Base-by-base conservation (phyloP, 2,888 invertebrate genomes). In the Protophormia terraenovae region DNA sequence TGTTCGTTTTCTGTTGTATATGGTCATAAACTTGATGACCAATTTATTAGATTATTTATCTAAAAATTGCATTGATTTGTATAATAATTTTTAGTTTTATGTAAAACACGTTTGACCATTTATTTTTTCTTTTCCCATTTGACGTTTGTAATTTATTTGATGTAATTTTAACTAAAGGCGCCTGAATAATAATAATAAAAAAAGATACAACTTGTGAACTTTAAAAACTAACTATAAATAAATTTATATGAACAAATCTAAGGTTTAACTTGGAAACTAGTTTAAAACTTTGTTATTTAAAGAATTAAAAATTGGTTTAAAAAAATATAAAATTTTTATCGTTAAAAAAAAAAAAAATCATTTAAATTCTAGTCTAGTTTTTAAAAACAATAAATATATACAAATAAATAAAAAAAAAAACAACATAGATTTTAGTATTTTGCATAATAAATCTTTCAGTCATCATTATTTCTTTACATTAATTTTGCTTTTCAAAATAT, bases 11-110 rank as follows among this genome's bases (percentile, higher is more conserved):
- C 32, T 32, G 32, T 32, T 41, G 22, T 67, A 41, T 71, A 62
- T 66, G 62, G 55, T 41, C 38, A 84, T 80, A 64, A 76, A 80
- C 6, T 76, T 55, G 71, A 71, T 66, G n/a, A 58, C 29, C 53
- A 79, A 69, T 64, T 79, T 79, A 53, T 76, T 45, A 72, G 71
- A 58, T 71, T 66, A 72, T 80, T 84, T 80, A 60, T 76, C 72
- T 62, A 16, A 12, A 50, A 58, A 69, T 12, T 64, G n/a, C 47
- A 19, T 72, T 72, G 27, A 55, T 38, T 66, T 77, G 58, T 45
- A 60, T 38, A 60, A 38, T 32, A 53, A 16, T 73, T 47, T 45
- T 50, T 19, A 29, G 27, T 55, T 73, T 41, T 62, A 29, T 47
- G 19, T 47, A 66, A 66, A 80, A 80, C 58, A 67, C 80, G 80